Percentiles rank a stretch among this genome's conserved stretches.
phyloP scores from a whole-genome alignment of 1,140 invertebrate genomes.

The Oreohelix idahoensis region DNA sequence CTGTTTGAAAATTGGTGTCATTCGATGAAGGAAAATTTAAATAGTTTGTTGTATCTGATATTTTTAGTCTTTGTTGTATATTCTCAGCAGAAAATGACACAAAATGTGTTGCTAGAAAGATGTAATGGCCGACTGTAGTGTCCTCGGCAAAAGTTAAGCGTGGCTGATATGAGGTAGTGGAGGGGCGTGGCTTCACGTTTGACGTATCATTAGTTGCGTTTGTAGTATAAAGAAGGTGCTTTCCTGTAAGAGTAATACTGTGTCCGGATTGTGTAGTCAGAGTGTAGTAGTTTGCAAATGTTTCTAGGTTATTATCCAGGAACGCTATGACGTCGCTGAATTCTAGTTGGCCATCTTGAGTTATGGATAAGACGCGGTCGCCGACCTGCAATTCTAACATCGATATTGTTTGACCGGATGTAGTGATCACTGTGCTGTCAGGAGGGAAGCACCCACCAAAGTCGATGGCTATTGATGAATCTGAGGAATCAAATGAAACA shows the following conservation, averaged over 20 bases:
- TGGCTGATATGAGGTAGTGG: background rate
- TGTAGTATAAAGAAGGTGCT: constrained; percentile 81
- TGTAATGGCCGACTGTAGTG: constrained; percentile 67
- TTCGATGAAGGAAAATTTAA: background rate
- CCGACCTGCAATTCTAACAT: constrained; percentile 83
- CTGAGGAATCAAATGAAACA: constrained; percentile 78
- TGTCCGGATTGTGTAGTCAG: constrained; percentile 81
- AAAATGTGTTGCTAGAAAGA: constrained; percentile 50
- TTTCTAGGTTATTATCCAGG: constrained; percentile 83
- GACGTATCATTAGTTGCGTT: constrained; percentile 11
- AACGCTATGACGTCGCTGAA: constrained; percentile 92
- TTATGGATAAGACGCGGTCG: constrained; percentile 85
- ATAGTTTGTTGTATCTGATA: background rate
- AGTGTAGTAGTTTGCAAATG: constrained; percentile 81
- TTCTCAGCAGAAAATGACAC: background rate
- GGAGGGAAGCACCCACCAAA: constrained; percentile 86
- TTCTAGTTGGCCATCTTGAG: constrained; percentile 77
- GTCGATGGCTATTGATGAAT: constrained; percentile 88
- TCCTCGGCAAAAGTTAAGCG: constrained; percentile 66
- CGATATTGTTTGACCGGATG: constrained; percentile 71
- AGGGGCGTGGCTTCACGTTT: background rate
- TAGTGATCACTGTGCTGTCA: constrained; percentile 77
- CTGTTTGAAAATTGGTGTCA: background rate
- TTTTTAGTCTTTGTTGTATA: background rate
- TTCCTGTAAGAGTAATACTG: constrained; percentile 85